Conservation (phyloP, 2,113 vertebrate species). For the Colistium nudipinnis region DNA sequence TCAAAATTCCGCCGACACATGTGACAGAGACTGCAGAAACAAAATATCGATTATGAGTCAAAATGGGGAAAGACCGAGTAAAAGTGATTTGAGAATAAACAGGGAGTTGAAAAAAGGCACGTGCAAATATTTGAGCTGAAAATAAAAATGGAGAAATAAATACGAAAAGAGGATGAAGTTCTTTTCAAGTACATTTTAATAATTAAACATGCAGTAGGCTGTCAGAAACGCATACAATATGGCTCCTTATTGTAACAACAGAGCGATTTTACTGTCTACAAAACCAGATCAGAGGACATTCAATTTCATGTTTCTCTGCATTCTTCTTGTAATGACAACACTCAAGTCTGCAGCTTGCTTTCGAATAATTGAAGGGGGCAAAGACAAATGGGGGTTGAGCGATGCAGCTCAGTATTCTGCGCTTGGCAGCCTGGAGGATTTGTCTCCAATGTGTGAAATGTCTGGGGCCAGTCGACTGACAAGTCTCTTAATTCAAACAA, state of each 20-base stretch:
- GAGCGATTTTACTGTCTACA: background rate
- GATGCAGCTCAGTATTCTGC: conserved; percentile 8
- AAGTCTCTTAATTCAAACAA: conserved; percentile 55
- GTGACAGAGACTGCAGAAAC: background rate
- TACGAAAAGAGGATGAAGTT: too few relatives aligned
- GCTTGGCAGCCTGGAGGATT: conserved; percentile 46
- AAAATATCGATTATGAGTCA: background rate
- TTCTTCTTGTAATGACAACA: background rate
- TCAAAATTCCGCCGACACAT: too few relatives aligned
- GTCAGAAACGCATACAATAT: background rate
- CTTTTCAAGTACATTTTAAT: too few relatives aligned
- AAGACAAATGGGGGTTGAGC: background rate
- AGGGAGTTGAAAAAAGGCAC: background rate
- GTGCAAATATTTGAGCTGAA: background rate
- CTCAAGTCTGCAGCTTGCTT: background rate
- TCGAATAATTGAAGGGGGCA: background rate
- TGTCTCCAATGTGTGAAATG: conserved; percentile 42
- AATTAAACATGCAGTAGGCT: background rate
- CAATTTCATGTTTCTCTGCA: background rate
- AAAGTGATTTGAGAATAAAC: background rate
- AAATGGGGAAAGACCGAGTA: background rate
- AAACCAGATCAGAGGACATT: background rate
- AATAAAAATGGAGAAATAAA: too few relatives aligned
- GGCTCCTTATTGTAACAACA: background rate
- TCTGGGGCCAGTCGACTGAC: conserved; percentile 45